Conservation (phyloP, 2,888 invertebrate genomes). For the Aproaerema taeniolella region DNA sequence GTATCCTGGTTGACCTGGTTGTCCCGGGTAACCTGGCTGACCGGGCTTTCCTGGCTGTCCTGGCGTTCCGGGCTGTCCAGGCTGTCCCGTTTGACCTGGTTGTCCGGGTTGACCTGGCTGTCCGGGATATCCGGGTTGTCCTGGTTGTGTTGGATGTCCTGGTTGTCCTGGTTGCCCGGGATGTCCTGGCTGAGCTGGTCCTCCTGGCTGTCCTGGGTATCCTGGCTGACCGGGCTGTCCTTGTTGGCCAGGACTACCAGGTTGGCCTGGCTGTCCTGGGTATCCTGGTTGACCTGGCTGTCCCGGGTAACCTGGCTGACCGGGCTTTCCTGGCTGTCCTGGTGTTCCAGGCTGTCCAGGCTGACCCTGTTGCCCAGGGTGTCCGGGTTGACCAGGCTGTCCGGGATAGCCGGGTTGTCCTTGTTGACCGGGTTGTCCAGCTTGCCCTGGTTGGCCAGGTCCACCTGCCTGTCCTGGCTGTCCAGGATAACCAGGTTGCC, state of each 20-base stretch:
- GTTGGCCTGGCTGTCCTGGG: slow-evolving; percentile 26
- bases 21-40: slow-evolving; percentile 21
- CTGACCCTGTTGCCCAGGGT: slow-evolving; percentile 21
- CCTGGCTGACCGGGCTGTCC: slow-evolving; percentile 22
- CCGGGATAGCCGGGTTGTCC: slow-evolving; percentile 30
- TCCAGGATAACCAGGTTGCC: slow-evolving; percentile 28
- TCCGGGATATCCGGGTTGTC: slow-evolving; percentile 25
- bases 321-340: slow-evolving; percentile 24
- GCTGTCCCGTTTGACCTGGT: slow-evolving; percentile 25
- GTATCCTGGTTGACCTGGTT: slow-evolving; percentile 30
- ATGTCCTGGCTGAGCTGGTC: slow-evolving; percentile 25
- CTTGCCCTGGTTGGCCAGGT: slow-evolving; percentile 25
- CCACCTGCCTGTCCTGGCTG: slow-evolving; percentile 38
- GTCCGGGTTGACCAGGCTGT: slow-evolving; percentile 27
- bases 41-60: slow-evolving; percentile 21
- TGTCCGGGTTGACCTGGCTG: slow-evolving; percentile 29
- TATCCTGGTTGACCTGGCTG: slow-evolving; percentile 25
- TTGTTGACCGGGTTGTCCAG: slow-evolving; percentile 23
- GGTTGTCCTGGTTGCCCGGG: slow-evolving; percentile 27
- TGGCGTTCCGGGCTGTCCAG: slow-evolving; percentile 15
- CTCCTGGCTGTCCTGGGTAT: slow-evolving; percentile 24
- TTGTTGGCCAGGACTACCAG: slow-evolving; percentile 25
- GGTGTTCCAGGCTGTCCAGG: slow-evolving; percentile 29
- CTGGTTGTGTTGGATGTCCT: slow-evolving; percentile 25
- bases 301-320: slow-evolving; percentile 24